These are phyloP conservation scores for Parelbella ahira DNA, from an alignment of 2,888 invertebrate species.

Conservation along the genomic window DNA sequence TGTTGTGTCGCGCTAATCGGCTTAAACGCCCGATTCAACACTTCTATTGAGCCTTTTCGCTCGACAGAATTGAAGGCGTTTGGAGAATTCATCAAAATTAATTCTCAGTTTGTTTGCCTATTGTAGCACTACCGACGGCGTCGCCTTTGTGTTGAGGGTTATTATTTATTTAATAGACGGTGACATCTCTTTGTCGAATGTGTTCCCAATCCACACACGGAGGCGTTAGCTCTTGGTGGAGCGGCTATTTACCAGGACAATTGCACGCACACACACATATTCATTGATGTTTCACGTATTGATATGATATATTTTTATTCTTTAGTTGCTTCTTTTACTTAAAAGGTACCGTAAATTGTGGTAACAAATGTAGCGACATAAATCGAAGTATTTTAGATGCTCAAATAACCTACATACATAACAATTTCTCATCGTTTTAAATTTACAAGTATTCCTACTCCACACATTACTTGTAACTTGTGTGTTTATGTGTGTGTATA, in stretches of 20 bases:
- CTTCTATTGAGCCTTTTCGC: slow-evolving; percentile 53
- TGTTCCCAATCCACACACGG: slow-evolving; percentile 53
- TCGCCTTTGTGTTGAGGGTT: slow-evolving; percentile 54
- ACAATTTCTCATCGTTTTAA: too few species aligned
- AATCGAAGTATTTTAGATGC: not conserved
- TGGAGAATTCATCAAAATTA: slow-evolving; percentile 74
- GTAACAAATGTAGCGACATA: too few species aligned
- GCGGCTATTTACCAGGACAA: slow-evolving; percentile 34
- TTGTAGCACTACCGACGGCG: slow-evolving; percentile 68
- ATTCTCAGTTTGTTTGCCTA: slow-evolving; percentile 74
- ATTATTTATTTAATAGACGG: slow-evolving; percentile 77
- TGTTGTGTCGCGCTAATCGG: slow-evolving; percentile 74
- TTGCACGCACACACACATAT: slow-evolving; percentile 7
- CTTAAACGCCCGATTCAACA: slow-evolving; percentile 59
- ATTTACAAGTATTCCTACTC: too few species aligned
- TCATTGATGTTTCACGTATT: not conserved
- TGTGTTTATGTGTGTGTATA: too few species aligned
- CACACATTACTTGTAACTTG: too few species aligned
- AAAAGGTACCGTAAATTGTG: too few species aligned
- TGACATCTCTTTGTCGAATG: slow-evolving; percentile 59
- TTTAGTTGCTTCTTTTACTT: not conserved
- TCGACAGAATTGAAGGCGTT: slow-evolving; percentile 65
- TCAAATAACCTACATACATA: too few species aligned
- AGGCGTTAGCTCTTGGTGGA: slow-evolving; percentile 47
- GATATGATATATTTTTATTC: not conserved